phyloP scores from a whole-genome alignment of 2,888 invertebrate species.

The Apantesis nais region DNA sequence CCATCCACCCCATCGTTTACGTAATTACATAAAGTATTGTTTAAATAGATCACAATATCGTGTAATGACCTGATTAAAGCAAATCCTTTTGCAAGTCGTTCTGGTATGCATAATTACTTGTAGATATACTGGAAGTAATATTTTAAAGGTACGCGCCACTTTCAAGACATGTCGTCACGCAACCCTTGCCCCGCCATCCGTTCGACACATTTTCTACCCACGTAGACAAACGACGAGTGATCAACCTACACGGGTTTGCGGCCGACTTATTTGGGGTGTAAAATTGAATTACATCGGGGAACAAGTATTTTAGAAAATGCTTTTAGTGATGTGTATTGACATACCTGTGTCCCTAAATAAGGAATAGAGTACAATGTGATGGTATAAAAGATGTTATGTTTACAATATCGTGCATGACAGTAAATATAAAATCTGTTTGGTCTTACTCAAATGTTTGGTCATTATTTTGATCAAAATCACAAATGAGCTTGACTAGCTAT shows the following conservation, averaged over 20 bases:
- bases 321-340: constrained; percentile 56
- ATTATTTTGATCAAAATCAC: too few relatives aligned
- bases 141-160: constrained; percentile 60
- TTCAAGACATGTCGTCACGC: constrained; percentile 58
- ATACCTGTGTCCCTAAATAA: constrained; percentile 31
- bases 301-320: constrained; percentile 67
- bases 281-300: constrained; percentile 69
- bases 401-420: neutral
- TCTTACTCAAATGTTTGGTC: too few relatives aligned
- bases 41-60: constrained; percentile 1
- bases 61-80: constrained; percentile 32
- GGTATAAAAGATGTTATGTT: neutral
- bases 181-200: constrained; percentile 60
- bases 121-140: constrained; percentile 72
- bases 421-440: too few relatives aligned
- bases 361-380: constrained; percentile 6
- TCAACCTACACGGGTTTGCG: constrained; percentile 59
- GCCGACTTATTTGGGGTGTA: constrained; percentile 69
- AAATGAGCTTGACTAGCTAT: too few relatives aligned
- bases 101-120: constrained; percentile 69
- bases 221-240: constrained; percentile 56
- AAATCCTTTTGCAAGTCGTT: constrained; percentile 39
- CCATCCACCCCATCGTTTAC: neutral
- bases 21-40: neutral
- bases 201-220: constrained; percentile 39